Percentiles rank a stretch among this genome's conserved stretches.
Evolutionary conservation across 2,113 vertebrate species (phyloP).

Genomic region (Arvicanthis niloticus): DNA sequence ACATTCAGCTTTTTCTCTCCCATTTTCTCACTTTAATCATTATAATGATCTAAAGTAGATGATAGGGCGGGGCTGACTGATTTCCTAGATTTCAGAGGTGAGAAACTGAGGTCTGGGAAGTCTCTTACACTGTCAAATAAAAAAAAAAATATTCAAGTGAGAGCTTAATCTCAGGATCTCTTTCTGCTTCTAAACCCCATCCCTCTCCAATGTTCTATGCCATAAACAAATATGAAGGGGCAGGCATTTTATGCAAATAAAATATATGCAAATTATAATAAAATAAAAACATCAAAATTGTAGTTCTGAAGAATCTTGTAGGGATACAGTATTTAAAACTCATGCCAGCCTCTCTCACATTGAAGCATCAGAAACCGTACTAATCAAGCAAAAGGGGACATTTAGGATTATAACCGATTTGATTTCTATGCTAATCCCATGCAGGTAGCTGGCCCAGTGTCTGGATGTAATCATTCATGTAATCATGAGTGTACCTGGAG

Average conservation of each 20-base stretch:
- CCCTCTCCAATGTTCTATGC: background rate
- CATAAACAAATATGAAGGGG: conserved; percentile 14
- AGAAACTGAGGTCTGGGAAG: background rate
- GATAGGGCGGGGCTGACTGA: background rate
- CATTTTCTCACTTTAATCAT: background rate
- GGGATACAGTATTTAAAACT: background rate
- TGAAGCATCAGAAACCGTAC: background rate
- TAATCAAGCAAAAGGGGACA: conserved; percentile 1
- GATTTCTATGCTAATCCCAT: background rate
- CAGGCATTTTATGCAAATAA: background rate
- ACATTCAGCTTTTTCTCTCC: no score
- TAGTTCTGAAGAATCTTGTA: background rate
- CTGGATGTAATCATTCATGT: background rate
- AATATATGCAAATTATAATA: background rate
- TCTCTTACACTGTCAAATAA: background rate
- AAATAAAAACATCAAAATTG: conserved; percentile 31
- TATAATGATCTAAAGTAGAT: background rate
- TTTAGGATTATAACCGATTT: background rate
- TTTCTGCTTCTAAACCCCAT: background rate
- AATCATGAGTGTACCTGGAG: background rate
- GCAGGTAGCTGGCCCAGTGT: background rate
- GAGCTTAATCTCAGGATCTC: background rate
- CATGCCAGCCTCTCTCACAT: background rate
- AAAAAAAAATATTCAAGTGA: background rate
- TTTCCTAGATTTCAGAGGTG: background rate